Base-by-base conservation (phyloP, 2,113 vertebrate species). In the Butorides virescens region DNA sequence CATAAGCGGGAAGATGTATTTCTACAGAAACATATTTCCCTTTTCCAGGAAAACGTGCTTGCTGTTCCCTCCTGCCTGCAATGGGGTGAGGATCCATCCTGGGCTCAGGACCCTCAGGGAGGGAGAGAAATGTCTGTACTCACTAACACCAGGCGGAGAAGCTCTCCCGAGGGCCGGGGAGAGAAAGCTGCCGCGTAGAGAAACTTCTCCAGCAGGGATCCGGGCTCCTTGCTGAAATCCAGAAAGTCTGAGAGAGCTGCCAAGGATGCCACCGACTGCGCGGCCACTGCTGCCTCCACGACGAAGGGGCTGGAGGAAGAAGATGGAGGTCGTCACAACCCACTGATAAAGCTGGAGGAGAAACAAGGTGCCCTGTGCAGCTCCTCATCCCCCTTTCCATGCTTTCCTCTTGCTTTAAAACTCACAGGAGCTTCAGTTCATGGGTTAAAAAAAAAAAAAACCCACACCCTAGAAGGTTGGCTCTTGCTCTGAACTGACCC, bases 161-260 rank as follows among this genome's bases (percentile, higher is more conserved):
- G 97, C 13, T 98, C 96, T 75, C 56, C 92, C 9, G 98, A 96
- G 71, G 98, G 98, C 27, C n/a, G 76, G 5, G 96, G 96, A 59
- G 97, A 96, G 63, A 98, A 97, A 42, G 98, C 97, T 77, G 96
- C 95, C 1, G 97, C 26, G 0, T 97, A 95, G 21, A 98, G 90
- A 73, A 98, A 98, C 30, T 86, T 97, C 39, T 98, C 96, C 44
- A 95, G 36, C 29, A 97, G 86, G 42, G 58, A 11, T 5, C 9
- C 70, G 47, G 97, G 66, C 17, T 94, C 79, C n/a, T 95, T 97
- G 82, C 83, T 6, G 50, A 97, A 96, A 95, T 98, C 95, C 92
- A 98, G 80, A 23, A 97, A 98, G 11, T 97, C 96, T 1, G 95
- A 96, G 37, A 98, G 95, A 0, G 97, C 97, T 2, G 63, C 84